Percentiles rank a stretch among this genome's conserved stretches.
Evolutionary conservation across 2,888 invertebrate genomes (phyloP).

Genomic region (Leptinotarsa juncta): DNA sequence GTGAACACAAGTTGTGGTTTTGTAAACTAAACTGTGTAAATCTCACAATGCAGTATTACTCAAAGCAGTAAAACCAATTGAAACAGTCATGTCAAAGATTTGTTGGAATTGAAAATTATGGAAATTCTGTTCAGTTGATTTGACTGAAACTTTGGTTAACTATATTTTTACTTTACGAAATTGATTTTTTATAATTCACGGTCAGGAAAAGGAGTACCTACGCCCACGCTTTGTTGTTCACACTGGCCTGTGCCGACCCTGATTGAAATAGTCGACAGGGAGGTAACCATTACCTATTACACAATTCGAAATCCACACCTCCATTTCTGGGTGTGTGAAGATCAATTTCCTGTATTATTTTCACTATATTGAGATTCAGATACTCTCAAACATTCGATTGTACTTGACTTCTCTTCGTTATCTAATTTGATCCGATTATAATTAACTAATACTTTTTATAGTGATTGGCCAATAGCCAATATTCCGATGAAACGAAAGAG

Average conservation of each 20-base stretch:
- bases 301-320: slow-evolving; percentile 18
- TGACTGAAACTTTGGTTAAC: too few relatives aligned
- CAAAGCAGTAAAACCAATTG: too few relatives aligned
- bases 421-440: slow-evolving; percentile 11
- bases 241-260: background rate
- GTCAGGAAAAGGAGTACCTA: too few relatives aligned
- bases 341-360: slow-evolving; percentile 16
- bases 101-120: too few relatives aligned
- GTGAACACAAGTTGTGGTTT: too few relatives aligned
- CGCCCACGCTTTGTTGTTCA: background rate
- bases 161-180: too few relatives aligned
- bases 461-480: background rate
- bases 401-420: background rate
- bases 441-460: background rate
- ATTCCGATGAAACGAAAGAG: background rate
- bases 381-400: background rate
- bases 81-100: too few relatives aligned
- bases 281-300: slow-evolving; percentile 8
- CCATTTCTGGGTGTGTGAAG: slow-evolving; percentile 18
- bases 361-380: background rate
- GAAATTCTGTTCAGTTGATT: too few relatives aligned
- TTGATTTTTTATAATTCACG: too few relatives aligned
- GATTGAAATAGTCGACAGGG: background rate
- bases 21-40: too few relatives aligned
- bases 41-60: too few relatives aligned